Evolutionary conservation across 2,797 vertebrate species (phyloP), one percentile per base, ranked within the genome.

Genomic region (Enteromius radiatus): DNA sequence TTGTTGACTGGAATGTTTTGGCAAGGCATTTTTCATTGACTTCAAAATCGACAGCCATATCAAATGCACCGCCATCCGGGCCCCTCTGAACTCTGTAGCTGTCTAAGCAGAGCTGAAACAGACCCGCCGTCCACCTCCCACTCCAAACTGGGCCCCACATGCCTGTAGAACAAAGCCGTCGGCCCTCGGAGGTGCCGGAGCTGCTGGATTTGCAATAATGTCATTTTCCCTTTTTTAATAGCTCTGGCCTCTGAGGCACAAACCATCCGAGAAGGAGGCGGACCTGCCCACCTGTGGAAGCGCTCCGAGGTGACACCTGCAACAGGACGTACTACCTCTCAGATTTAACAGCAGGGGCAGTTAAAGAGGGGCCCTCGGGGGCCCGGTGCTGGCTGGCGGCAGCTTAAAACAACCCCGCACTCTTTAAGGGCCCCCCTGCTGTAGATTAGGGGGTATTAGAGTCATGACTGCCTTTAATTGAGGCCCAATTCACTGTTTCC

Each of bases 251-350:
- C 65, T n/a, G 61, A 68, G 70, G 59, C 79, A 47, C 79, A 74
- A 45, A 41, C 38, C 75, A 31, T 74, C 79, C 36, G 80, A 73
- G 76, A 54, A 52, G 9, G 64, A 86, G 78, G 36, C 9, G 43
- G 79, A 65, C 56, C 70, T 26, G 59, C 75, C 82, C 83, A 83
- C 83, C 85, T 86, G 88, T 78, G 52, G 54, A 67, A 54, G 75
- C 23, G 28, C 23, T 67, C 31, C 33, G 76, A 15, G 84, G 77
- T 78, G 81, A 89, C 88, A 90, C 88, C 89, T 88, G 88, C 87
- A 84, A 84, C 69, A 82, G 77, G 61, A 65, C 71, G 82, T 94
- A 95, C 94, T 96, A 87, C 0, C 64, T 85, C 83, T 85, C 83
- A 81, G 78, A 79, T 88, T 88, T 88, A 88, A 88, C 76, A 84